Conservation (phyloP, 1,140 invertebrate genomes). For the Nephila pilipes region DNA sequence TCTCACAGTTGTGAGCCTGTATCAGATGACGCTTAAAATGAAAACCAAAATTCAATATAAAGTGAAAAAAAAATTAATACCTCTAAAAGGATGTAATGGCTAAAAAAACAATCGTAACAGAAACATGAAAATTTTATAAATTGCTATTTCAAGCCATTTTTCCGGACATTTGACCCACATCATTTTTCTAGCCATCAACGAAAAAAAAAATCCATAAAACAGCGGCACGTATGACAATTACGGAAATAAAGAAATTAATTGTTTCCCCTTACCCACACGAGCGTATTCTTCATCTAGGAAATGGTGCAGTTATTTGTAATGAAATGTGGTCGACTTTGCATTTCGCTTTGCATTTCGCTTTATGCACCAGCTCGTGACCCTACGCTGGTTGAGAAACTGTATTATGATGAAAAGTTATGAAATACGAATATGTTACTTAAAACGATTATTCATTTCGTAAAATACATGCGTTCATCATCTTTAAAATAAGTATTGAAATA, state of each 20-base stretch:
- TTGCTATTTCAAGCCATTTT: background rate
- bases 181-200: background rate
- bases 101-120: background rate
- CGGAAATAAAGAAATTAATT: slow-evolving; percentile 17
- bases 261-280: background rate
- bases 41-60: no score
- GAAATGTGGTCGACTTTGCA: background rate
- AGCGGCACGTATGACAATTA: background rate
- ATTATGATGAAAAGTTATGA: background rate
- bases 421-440: no score
- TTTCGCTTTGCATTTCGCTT: background rate
- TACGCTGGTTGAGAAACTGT: background rate
- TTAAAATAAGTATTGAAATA: no score
- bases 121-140: background rate
- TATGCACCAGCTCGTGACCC: background rate
- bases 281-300: slow-evolving; percentile 11
- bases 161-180: background rate
- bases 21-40: no score
- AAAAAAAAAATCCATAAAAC: background rate
- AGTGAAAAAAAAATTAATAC: no score
- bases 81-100: no score
- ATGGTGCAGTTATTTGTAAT: background rate
- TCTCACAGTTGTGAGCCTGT: no score
- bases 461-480: no score
- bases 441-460: no score